Evolutionary conservation across 2,113 vertebrate species (phyloP), one percentile per base, ranked within the genome.

Genomic region (Corythaeola cristata): DNA sequence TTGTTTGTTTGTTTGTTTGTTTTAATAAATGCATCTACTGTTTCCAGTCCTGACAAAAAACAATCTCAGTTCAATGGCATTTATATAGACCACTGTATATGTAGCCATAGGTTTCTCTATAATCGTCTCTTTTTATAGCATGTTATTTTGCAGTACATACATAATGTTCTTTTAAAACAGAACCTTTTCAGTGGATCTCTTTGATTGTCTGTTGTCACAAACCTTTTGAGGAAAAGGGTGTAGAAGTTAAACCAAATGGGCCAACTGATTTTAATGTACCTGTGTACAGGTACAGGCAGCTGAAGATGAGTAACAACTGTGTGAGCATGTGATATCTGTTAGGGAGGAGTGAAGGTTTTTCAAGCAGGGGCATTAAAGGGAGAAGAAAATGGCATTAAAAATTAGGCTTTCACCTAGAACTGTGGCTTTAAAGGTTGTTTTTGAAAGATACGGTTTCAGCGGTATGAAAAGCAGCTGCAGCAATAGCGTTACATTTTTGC

Each of bases 251-350:
- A 85, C 14, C 17, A 82, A 72, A 60, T 7, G 7, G 10, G 9
- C 16, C 24, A 55, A 49, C 12, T 60, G n/a, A 47, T 92, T 82
- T 92, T 66, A 41, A 76, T 22, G 5, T 69, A 68, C 11, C 12
- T 64, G 20, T 26, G 35, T 47, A 32, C 20, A 75, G 45, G 35
- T 56, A 74, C 20, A 28, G 24, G 15, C 13, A 28, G 21, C 5
- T 41, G 44, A 67, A 72, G 39, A 52, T 60, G 19, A 73, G 28
- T 37, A 69, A 69, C 0, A 1, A 5, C 11, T 45, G 8, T n/a
- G 76, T 19, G 9, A 27, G 15, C 0, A 0, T 6, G 33, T 0
- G 7, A 28, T 83, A 73, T 26, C 32, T 47, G 14, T 58, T 67
- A 71, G 15, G 12, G 28, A 71, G 17, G 56, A 62, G 20, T 12